Base-by-base conservation (phyloP, 2,888 invertebrate genomes). In the Adelphocoris suturalis region DNA sequence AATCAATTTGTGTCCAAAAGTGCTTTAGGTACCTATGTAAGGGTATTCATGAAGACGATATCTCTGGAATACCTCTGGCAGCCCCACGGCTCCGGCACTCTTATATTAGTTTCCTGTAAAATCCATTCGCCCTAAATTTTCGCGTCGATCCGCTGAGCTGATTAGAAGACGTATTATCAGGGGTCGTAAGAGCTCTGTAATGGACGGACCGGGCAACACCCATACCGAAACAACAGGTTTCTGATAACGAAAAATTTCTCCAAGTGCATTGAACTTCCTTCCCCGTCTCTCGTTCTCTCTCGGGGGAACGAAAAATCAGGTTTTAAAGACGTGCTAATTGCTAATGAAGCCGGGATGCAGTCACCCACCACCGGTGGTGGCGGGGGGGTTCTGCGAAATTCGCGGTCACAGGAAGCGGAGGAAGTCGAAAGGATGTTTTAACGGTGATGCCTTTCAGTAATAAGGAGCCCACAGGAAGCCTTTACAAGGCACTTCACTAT, bases 291-390 rank as follows among this genome's bases (percentile, higher is more conserved):
- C 12, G 68, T 19, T 37, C 37, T 37, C 37, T 4, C 37, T 37
- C 37, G 37, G 37, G 37, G 7, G 37, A 37, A 37, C 37, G 37
- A 13, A 23, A 68, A 68, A 68, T 68, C 68, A 68, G 68, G 68
- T 68, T 68, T 68, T 68, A 23, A 68, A 68, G 68, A 68, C 68
- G 23, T 23, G 68, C 68, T 68, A 68, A 68, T 68, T 68, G 68
- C 23, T 68, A 68, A 68, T 68, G 68, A 68, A 68, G 19, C 68
- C 13, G 68, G 27, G 23, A 68, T 12, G 68, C 68, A 23, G 7
- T 68, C 23, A 23, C 68, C 27, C 27, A 68, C 27, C 5, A 11
- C 23, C 4, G 27, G 68, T 19, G 12, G 23, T 23, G 4, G 52
- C 11, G 5, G 68, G 23, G 68, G 68, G 23, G 23, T 68, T 19